Percentiles rank a stretch among this genome's conserved stretches.
Evolutionary conservation across 2,888 invertebrate species (phyloP).

Genomic region (Trichogramma evanescens): DNA sequence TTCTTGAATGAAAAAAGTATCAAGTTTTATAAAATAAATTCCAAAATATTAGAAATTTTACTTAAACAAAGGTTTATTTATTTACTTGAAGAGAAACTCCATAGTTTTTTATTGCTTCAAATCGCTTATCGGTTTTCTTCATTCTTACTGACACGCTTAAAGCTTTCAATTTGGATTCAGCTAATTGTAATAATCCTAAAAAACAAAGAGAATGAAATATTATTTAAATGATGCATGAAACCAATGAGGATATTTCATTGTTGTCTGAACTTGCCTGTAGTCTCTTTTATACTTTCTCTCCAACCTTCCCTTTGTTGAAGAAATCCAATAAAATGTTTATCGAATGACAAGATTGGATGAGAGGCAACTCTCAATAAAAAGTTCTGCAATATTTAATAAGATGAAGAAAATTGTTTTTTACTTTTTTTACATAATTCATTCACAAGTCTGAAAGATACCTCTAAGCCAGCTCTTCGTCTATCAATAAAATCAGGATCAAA

Average conservation of each 20-base stretch:
- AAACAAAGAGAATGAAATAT: slow-evolving; percentile 3
- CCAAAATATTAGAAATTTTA: not conserved
- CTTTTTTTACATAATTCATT: not conserved
- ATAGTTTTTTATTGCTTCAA: slow-evolving; percentile 70
- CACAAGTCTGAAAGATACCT: slow-evolving; percentile 45
- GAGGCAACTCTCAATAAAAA: slow-evolving; percentile 70
- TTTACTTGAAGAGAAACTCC: slow-evolving; percentile 63
- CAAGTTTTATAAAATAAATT: slow-evolving; percentile 50
- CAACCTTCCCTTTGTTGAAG: slow-evolving; percentile 72
- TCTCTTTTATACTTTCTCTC: slow-evolving; percentile 69
- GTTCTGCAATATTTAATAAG: slow-evolving; percentile 48
- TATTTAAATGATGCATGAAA: not conserved
- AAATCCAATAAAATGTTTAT: slow-evolving; percentile 71
- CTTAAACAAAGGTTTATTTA: slow-evolving; percentile 11
- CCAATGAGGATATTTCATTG: not conserved
- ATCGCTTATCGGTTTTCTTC: slow-evolving; percentile 65
- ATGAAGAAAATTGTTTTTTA: not conserved
- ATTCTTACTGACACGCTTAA: slow-evolving; percentile 67
- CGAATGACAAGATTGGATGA: slow-evolving; percentile 66
- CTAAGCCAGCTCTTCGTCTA: slow-evolving; percentile 71
- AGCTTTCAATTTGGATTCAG: slow-evolving; percentile 73
- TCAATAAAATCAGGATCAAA: slow-evolving; percentile 81
- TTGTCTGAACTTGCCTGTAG: slow-evolving; percentile 49
- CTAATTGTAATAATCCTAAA: slow-evolving; percentile 62
- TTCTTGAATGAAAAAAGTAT: slow-evolving; percentile 33